A percentile compares a stretch with the other conserved stretches of the same genome.
Evolutionary conservation across 2,888 invertebrate species (phyloP).

Genomic region (Eurytoma adleriae): DNA sequence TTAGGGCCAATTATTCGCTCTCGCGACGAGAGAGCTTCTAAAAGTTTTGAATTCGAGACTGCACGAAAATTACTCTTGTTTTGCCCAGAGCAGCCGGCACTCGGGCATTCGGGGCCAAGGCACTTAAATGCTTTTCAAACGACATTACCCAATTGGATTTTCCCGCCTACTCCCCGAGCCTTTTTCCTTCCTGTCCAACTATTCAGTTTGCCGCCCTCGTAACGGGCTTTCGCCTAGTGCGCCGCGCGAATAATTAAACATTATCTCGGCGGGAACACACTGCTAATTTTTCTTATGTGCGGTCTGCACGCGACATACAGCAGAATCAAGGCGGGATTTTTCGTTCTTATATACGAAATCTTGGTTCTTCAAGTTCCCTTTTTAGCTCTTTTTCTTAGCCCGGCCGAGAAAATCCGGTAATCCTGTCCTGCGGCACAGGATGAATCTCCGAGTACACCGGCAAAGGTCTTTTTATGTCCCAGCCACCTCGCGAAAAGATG

Average conservation of each 20-base stretch:
- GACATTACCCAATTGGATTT: slow-evolving; percentile 39
- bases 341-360: not conserved
- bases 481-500: too few species aligned
- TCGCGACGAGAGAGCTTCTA: slow-evolving; percentile 47
- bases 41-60: slow-evolving; percentile 49
- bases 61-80: slow-evolving; percentile 49
- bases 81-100: slow-evolving; percentile 9
- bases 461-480: not conserved
- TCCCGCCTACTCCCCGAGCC: not conserved
- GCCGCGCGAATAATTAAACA: slow-evolving; percentile 35
- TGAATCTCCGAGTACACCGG: slow-evolving; percentile 44
- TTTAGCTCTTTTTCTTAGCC: not conserved
- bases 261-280: slow-evolving; percentile 24
- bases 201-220: not conserved
- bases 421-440: slow-evolving; percentile 44
- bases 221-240: not conserved
- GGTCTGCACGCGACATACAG: not conserved
- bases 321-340: not conserved
- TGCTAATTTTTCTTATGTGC: not conserved
- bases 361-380: not conserved
- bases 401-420: slow-evolving; percentile 49
- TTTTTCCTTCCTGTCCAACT: not conserved
- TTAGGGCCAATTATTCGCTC: slow-evolving; percentile 65
- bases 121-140: slow-evolving; percentile 41
- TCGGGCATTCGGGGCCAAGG: not conserved